Conservation (phyloP, 2,113 vertebrate genomes). For the Mastomys coucha region DNA sequence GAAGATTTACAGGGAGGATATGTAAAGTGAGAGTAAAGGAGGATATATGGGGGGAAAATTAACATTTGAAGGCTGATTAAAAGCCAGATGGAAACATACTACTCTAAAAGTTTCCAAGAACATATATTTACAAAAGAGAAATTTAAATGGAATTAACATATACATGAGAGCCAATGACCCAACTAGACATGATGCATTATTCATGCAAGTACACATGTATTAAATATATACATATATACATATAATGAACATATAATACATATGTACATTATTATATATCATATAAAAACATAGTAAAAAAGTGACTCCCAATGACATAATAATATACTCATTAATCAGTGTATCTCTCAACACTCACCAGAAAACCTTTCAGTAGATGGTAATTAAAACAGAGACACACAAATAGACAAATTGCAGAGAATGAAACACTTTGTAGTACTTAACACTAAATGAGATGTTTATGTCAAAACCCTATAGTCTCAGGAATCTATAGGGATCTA, state of each 20-base stretch:
- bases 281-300: background rate
- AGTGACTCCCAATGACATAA: background rate
- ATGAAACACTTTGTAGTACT: background rate
- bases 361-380: background rate
- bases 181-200: background rate
- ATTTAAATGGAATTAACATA: background rate
- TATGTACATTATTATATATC: no score
- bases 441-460: background rate
- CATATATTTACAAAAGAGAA: background rate
- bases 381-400: background rate
- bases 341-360: background rate
- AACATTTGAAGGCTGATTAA: background rate
- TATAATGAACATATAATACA: no score
- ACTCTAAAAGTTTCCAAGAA: background rate
- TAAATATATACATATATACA: background rate
- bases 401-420: background rate
- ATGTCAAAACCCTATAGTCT: background rate
- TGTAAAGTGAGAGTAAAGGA: background rate
- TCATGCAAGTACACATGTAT: background rate
- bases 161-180: background rate
- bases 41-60: background rate
- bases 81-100: background rate
- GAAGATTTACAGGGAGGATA: background rate
- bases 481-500: background rate
- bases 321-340: background rate